Base-by-base conservation (phyloP, 2,888 invertebrate species). In the Melikaiella ostensackeni region DNA sequence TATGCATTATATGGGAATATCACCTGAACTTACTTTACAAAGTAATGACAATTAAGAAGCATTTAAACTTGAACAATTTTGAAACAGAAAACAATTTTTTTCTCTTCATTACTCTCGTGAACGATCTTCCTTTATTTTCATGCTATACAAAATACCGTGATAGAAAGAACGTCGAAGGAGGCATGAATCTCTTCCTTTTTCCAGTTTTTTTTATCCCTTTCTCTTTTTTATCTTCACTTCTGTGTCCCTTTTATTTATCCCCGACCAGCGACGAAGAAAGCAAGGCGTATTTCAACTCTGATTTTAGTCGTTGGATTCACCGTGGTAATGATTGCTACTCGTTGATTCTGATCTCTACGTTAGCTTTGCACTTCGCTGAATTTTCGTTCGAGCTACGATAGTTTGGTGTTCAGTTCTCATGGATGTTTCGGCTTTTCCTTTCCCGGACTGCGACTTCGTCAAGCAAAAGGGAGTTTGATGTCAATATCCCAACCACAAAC, bases 341-440 rank as follows among this genome's bases (percentile, higher is more conserved):
- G 24, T 57, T 50, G 70, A 70, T 46, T 66, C 66, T 46, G 46
- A 66, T 46, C 46, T 66, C 16, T 27, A 66, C n/a, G 64, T 64
- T 64, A 66, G 66, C 66, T 66, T 66, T 66, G 27, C 66, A 66
- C 66, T 66, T 46, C 27, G 66, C 46, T 66, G 66, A 66, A 66
- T 46, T 64, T 66, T 66, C 66, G 66, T 66, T 66, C 66, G 46
- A 66, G 66, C 9, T 66, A 46, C 70, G 70, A 70, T 70, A 46
- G 50, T 70, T 50, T 46, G 46, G 30, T 46, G 66, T 66, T 66
- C 30, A 50, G 70, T 50, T 70, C 19, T 30, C 46, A 70, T 42
- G 38, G 13, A 38, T 70, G 70, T 33, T 75, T 74, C n/a, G 30
- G 42, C 21, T n/a, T 63, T 77, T 61, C 74, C 61, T 21, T 35